Evolutionary conservation across 1,140 invertebrate genomes (phyloP).

Genomic region (Zeugodacus cucurbitae): DNA sequence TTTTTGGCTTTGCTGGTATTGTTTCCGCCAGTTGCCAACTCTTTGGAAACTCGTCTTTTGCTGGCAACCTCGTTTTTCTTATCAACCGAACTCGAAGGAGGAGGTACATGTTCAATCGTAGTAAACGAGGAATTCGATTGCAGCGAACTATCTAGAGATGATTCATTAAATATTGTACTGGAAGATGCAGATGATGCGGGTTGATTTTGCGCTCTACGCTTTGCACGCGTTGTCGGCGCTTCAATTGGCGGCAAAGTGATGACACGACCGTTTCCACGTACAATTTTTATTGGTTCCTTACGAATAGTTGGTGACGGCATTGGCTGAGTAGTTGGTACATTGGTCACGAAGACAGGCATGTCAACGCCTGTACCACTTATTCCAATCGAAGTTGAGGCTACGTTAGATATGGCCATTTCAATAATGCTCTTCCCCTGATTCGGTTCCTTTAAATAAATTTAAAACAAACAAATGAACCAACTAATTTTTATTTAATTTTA

Average conservation of each 20-base stretch:
- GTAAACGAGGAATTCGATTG: constrained; percentile 41
- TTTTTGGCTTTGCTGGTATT: not conserved
- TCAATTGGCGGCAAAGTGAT: constrained; percentile 82
- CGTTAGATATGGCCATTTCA: constrained; percentile 44
- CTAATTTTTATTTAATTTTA: not conserved
- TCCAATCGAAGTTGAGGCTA: not conserved
- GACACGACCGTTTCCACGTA: constrained; percentile 76
- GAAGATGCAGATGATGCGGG: constrained; percentile 38
- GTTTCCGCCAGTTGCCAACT: not conserved
- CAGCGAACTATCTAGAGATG: constrained; percentile 35
- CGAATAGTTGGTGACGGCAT: constrained; percentile 47
- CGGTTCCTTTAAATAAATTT: not conserved
- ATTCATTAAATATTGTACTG: constrained; percentile 32
- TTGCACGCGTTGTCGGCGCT: constrained; percentile 76
- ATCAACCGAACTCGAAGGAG: not conserved
- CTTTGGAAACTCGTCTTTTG: constrained; percentile 42
- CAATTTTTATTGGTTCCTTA: constrained; percentile 75
- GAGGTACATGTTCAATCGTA: constrained; percentile 34
- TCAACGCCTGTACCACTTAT: not conserved
- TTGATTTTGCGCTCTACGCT: constrained; percentile 58
- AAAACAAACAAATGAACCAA: not conserved
- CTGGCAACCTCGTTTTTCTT: constrained; percentile 18
- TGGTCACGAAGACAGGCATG: not conserved
- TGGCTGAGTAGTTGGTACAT: not conserved
- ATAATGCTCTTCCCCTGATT: constrained; percentile 42